Percentiles rank a stretch among this genome's conserved stretches.
Evolutionary conservation across 2,888 invertebrate genomes (phyloP).

Genomic region (Rhagium mordax): DNA sequence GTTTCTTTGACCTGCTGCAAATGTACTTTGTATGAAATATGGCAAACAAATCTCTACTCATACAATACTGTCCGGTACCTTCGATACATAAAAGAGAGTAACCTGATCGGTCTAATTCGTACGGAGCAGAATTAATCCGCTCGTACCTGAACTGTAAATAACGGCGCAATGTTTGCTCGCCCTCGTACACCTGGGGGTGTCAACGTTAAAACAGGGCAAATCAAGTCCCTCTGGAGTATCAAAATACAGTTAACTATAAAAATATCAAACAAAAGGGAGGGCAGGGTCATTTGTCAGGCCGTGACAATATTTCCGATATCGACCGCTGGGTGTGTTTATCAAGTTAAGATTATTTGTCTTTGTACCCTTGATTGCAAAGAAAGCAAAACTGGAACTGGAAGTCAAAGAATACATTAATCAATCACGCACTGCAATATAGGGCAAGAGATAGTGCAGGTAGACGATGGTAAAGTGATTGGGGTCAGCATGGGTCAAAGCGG

Average conservation of each 20-base stretch:
- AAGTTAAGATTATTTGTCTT: slow-evolving; percentile 35
- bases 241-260: slow-evolving; percentile 29
- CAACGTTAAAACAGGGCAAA: not conserved
- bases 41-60: no score
- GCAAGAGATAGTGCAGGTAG: not conserved
- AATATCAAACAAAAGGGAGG: slow-evolving; percentile 27
- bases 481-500: not conserved
- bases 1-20: no score
- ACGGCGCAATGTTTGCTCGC: no score
- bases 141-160: no score
- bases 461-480: not conserved
- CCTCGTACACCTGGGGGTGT: not conserved
- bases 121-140: no score
- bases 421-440: slow-evolving; percentile 15
- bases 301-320: slow-evolving; percentile 33
- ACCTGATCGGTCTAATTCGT: no score
- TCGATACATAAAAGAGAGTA: no score
- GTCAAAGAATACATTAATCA: slow-evolving; percentile 17
- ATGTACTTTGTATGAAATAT: no score
- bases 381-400: slow-evolving; percentile 6
- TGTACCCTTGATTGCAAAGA: slow-evolving; percentile 26
- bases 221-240: not conserved
- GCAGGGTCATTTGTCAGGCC: slow-evolving; percentile 29
- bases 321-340: slow-evolving; percentile 32
- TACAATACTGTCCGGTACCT: no score